Conservation (phyloP, 1,140 invertebrate genomes). For the Hycleus cichorii region DNA sequence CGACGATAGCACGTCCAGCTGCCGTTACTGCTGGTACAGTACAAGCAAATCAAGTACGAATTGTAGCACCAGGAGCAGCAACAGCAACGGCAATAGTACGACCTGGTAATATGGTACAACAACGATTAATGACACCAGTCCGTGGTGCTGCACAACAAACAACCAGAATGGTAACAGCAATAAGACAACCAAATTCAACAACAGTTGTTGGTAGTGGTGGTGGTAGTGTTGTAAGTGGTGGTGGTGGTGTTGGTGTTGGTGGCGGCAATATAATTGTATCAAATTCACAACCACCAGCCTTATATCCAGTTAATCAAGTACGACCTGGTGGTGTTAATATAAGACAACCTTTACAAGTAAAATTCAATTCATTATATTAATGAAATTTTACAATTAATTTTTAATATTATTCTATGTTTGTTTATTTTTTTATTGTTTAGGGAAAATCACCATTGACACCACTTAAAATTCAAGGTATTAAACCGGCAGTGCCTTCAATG, state of each 20-base stretch:
- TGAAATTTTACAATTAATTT: no score
- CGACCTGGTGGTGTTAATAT: constrained; percentile 25
- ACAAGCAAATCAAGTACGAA: constrained; percentile 44
- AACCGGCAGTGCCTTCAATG: constrained; percentile 39
- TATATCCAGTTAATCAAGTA: constrained; percentile 38
- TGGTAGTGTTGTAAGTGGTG: no score
- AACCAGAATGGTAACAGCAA: constrained; percentile 38
- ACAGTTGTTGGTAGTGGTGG: not conserved
- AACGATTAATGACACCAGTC: constrained; percentile 43
- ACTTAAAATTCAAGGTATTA: constrained; percentile 31
- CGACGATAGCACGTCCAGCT: constrained; percentile 14
- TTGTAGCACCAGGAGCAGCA: constrained; percentile 47
- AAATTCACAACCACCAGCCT: constrained; percentile 38
- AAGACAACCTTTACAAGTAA: constrained; percentile 34
- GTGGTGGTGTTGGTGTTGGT: no score
- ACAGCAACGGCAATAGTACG: constrained; percentile 39
- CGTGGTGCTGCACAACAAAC: constrained; percentile 29
- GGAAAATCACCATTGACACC: constrained; percentile 20
- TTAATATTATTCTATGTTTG: no score
- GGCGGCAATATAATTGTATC: constrained; percentile 30
- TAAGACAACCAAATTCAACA: constrained; percentile 34
- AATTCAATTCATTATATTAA: not conserved
- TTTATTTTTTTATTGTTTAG: no score
- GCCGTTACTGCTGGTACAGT: constrained; percentile 19
- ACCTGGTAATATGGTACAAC: constrained; percentile 46